Percentiles rank a stretch among this genome's conserved stretches.
Evolutionary conservation across 2,113 vertebrate genomes (phyloP).

Genomic region (Microtus pennsylvanicus): DNA sequence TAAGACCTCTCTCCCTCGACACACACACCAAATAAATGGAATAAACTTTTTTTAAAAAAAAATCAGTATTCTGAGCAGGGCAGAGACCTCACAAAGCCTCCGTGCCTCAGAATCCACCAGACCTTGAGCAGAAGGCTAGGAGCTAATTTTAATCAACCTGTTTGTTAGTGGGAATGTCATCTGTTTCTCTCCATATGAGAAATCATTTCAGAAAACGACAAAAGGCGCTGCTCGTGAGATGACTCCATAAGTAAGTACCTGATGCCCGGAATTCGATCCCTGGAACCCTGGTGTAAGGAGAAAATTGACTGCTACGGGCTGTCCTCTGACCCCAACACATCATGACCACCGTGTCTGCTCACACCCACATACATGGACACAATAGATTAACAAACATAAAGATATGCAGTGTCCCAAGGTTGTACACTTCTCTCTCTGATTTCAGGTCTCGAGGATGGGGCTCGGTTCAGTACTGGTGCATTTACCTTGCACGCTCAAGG

Average conservation of each 20-base stretch:
- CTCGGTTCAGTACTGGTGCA: not conserved
- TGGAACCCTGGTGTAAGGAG: not conserved
- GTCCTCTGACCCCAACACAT: not conserved
- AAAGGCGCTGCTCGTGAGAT: not conserved
- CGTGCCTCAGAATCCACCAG: not conserved
- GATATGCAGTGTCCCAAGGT: not conserved
- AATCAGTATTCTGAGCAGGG: not conserved
- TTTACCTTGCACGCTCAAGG: not conserved
- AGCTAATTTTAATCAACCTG: not conserved
- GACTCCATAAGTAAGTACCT: not conserved
- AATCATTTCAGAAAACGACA: constrained; percentile 18
- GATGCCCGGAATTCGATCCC: not conserved
- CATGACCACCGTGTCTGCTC: not conserved
- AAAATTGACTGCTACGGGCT: not conserved
- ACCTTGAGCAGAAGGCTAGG: not conserved
- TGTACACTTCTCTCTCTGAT: not conserved
- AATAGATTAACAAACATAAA: not conserved
- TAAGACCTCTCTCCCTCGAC: not conserved
- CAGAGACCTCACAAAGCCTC: not conserved
- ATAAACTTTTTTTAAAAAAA: not conserved
- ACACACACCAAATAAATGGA: not conserved
- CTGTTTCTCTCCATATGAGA: not conserved
- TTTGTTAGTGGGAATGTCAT: constrained; percentile 26
- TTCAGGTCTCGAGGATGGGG: not conserved
- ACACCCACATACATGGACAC: not conserved